Conservation (phyloP, 2,888 invertebrate genomes). For the Antheraea assamensis region DNA sequence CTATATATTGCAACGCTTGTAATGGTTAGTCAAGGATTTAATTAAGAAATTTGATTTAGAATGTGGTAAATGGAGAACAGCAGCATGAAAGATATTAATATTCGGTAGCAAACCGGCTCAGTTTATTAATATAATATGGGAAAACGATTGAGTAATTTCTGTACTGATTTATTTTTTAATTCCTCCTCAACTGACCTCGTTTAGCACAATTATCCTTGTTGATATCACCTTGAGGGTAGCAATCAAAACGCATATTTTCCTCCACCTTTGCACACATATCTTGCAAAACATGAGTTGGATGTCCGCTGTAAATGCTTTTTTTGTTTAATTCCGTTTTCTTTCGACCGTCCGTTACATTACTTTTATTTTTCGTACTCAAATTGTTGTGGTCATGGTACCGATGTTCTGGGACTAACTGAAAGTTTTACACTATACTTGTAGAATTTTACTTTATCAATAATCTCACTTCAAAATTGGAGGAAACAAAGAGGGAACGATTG, state of each 20-base stretch:
- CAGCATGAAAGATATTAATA: too few relatives aligned
- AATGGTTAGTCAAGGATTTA: too few relatives aligned
- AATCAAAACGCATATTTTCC: slow-evolving; percentile 84
- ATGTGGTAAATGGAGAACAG: too few relatives aligned
- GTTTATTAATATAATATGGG: too few relatives aligned
- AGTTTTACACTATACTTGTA: background rate
- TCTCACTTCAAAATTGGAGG: too few relatives aligned
- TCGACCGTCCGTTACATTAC: slow-evolving; percentile 52
- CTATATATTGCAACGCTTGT: too few relatives aligned
- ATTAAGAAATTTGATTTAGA: too few relatives aligned
- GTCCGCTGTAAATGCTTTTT: slow-evolving; percentile 54
- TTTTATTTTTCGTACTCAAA: slow-evolving; percentile 73
- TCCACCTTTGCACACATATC: slow-evolving; percentile 70
- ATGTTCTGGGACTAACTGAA: slow-evolving; percentile 58
- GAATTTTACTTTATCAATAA: background rate
- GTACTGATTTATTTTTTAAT: background rate
- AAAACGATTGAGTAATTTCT: too few relatives aligned
- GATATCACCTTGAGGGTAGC: slow-evolving; percentile 83
- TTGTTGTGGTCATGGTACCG: slow-evolving; percentile 80
- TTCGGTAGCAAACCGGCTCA: too few relatives aligned
- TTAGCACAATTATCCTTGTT: slow-evolving; percentile 80
- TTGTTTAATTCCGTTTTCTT: slow-evolving; percentile 54
- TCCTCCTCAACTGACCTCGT: slow-evolving; percentile 65
- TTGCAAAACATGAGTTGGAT: slow-evolving; percentile 51
- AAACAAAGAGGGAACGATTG: too few relatives aligned